Evolutionary conservation across 2,888 invertebrate genomes (phyloP).

Genomic region (Synergus gifuensis): DNA sequence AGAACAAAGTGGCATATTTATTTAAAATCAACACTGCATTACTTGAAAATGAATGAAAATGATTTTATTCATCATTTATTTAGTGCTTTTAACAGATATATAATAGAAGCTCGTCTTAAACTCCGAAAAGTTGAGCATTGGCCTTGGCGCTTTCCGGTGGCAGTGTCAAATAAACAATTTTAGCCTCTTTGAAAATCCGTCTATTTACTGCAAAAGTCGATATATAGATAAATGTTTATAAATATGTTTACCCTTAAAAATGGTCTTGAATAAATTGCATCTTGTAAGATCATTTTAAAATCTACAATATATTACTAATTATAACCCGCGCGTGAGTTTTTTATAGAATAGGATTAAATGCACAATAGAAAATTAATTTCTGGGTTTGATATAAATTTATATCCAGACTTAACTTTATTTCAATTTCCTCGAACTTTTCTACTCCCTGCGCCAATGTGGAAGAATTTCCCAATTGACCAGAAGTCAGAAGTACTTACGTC

Average conservation of each 20-base stretch:
- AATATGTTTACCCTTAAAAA: too few relatives aligned
- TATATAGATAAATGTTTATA: too few relatives aligned
- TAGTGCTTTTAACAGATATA: background rate
- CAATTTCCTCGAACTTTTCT: background rate
- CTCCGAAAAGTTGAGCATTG: too few relatives aligned
- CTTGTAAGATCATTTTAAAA: too few relatives aligned
- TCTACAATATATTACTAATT: background rate
- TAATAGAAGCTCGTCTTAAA: background rate
- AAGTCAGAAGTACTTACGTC: constrained; percentile 1
- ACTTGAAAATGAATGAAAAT: too few relatives aligned
- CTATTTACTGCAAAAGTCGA: too few relatives aligned
- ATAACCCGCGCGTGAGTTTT: background rate
- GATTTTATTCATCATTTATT: background rate
- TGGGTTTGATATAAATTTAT: background rate
- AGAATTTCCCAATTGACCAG: constrained; percentile 7
- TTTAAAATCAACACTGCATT: background rate
- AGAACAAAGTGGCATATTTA: background rate
- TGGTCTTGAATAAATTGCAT: too few relatives aligned
- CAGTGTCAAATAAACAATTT: too few relatives aligned
- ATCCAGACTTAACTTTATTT: background rate
- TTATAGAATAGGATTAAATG: background rate
- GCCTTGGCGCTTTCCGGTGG: too few relatives aligned
- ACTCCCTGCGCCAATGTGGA: background rate
- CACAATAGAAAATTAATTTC: background rate
- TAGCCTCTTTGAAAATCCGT: too few relatives aligned